Percentiles rank a stretch among this genome's conserved stretches.
These are phyloP conservation scores for Aradophagus sp. DNA, from an alignment of 1,140 invertebrate species.

Conservation along the genomic window DNA sequence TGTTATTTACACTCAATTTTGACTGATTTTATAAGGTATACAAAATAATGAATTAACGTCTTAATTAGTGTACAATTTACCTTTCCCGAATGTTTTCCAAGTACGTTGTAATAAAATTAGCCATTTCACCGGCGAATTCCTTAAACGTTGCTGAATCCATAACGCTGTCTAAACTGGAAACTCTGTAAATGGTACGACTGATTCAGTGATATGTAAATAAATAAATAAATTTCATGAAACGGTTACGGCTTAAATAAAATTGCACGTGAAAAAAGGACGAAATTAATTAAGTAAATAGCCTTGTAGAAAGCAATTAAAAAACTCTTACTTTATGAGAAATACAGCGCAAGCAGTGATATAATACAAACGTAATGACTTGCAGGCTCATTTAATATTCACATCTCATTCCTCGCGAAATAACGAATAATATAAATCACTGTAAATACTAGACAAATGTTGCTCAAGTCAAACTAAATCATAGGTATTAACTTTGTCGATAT, in stretches of 20 bases:
- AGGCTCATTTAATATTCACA: slow-evolving; percentile 18
- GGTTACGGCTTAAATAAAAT: background rate
- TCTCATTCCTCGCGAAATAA: slow-evolving; percentile 3
- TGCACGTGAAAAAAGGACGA: background rate
- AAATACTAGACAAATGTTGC: no score
- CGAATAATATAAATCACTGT: no score
- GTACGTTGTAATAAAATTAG: slow-evolving; percentile 51
- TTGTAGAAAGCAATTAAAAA: background rate
- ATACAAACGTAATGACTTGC: background rate
- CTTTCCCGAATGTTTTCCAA: slow-evolving; percentile 50
- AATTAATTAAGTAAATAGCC: no score
- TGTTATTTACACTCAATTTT: no score
- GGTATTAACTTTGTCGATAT: no score
- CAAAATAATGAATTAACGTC: no score
- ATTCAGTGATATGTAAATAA: background rate
- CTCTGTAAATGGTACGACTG: slow-evolving; percentile 6
- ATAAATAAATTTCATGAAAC: background rate
- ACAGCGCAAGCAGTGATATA: background rate
- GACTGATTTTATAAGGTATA: no score
- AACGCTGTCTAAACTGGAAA: slow-evolving; percentile 34
- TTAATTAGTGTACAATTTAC: no score
- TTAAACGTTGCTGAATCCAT: slow-evolving; percentile 40
- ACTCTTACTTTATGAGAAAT: background rate
- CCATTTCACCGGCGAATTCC: slow-evolving; percentile 45
- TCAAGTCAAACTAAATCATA: no score